These are phyloP conservation scores for Lucilia sericata DNA, from an alignment of 1,140 invertebrate species.

Conservation along the genomic window DNA sequence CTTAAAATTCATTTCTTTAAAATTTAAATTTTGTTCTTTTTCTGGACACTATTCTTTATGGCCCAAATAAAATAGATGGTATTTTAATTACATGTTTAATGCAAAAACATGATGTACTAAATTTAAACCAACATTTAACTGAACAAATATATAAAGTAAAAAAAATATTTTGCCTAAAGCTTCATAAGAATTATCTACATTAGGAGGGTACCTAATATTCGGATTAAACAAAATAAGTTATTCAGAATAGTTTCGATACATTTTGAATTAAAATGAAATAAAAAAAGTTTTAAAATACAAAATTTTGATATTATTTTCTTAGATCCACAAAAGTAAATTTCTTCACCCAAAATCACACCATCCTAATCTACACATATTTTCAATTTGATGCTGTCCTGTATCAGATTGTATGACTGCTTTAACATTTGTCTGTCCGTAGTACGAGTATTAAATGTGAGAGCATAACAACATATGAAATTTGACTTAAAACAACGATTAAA, in stretches of 20 bases:
- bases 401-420: background rate
- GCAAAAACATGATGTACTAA: slow-evolving; percentile 45
- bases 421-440: too few relatives aligned
- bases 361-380: background rate
- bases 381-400: background rate
- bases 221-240: too few relatives aligned
- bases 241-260: too few relatives aligned
- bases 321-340: too few relatives aligned
- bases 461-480: slow-evolving; percentile 17
- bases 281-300: too few relatives aligned
- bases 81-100: slow-evolving; percentile 48
- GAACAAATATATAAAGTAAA: slow-evolving; percentile 44
- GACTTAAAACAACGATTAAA: slow-evolving; percentile 50
- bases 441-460: background rate
- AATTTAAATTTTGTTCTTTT: background rate
- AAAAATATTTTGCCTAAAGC: background rate
- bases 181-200: background rate
- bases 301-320: too few relatives aligned
- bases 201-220: too few relatives aligned
- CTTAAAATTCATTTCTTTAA: background rate
- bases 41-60: too few relatives aligned
- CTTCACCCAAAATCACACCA: too few relatives aligned
- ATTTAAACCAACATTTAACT: slow-evolving; percentile 47
- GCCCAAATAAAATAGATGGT: slow-evolving; percentile 31
- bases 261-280: too few relatives aligned